These are phyloP conservation scores for Thamnophis elegans DNA, from an alignment of 2,797 vertebrate genomes.

Conservation along the genomic window DNA sequence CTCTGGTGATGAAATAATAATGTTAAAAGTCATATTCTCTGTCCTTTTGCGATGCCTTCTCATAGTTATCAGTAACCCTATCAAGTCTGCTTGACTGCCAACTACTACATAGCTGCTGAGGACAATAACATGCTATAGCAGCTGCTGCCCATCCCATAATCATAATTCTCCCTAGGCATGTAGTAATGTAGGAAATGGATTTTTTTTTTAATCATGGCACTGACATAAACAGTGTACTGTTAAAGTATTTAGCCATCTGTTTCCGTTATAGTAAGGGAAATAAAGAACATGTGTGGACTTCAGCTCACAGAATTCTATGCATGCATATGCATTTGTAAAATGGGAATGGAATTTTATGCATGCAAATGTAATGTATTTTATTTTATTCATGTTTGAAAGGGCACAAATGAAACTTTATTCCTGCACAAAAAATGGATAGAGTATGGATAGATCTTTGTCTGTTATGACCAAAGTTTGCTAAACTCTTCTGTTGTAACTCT, in stretches of 20 bases:
- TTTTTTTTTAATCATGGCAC: not conserved
- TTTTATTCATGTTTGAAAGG: not conserved
- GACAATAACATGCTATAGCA: not conserved
- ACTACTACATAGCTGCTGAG: not conserved
- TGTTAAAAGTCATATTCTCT: not conserved
- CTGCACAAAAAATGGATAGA: not conserved
- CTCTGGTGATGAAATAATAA: not conserved
- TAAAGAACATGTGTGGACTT: not conserved
- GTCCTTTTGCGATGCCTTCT: not conserved
- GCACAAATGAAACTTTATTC: not conserved
- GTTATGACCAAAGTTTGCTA: not conserved
- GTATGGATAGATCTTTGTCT: not conserved
- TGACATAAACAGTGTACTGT: not conserved
- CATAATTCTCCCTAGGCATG: not conserved
- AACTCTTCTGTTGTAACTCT: not conserved
- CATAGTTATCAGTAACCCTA: not conserved
- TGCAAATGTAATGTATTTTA: not conserved
- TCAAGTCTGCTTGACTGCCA: not conserved
- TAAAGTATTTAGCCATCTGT: not conserved
- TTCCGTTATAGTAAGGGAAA: not conserved
- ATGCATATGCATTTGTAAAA: not conserved
- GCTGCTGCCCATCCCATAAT: not conserved
- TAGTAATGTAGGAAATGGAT: not conserved
- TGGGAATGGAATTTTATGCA: not conserved
- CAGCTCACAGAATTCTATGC: not conserved